These are phyloP conservation scores for Apogon hyalosoma DNA, from an alignment of 2,797 vertebrate genomes.

Conservation along the genomic window DNA sequence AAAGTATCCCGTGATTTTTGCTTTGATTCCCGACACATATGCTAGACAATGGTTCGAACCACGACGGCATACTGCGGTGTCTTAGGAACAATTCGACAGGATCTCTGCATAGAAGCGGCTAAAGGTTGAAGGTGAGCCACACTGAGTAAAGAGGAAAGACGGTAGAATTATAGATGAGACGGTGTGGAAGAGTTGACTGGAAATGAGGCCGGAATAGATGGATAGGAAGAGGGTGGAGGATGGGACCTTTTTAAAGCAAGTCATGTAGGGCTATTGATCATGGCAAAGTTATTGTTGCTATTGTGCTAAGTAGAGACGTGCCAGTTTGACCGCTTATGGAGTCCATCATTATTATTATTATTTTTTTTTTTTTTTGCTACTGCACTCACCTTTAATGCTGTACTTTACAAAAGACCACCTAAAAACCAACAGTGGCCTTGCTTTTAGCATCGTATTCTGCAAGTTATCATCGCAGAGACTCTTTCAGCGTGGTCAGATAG, in stretches of 20 bases:
- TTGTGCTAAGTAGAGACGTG: slow-evolving; percentile 72
- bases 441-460: neutral
- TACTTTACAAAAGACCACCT: neutral
- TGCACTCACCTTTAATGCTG: slow-evolving; percentile 29
- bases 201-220: slow-evolving; percentile 63
- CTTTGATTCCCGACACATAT: no score
- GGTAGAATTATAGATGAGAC: slow-evolving; percentile 61
- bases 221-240: slow-evolving; percentile 64
- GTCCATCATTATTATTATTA: no score
- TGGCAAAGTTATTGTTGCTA: slow-evolving; percentile 65
- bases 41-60: no score
- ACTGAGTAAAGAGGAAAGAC: slow-evolving; percentile 28
- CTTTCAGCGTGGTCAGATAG: neutral
- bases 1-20: no score
- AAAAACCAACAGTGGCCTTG: neutral
- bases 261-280: slow-evolving; percentile 80
- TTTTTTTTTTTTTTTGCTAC: slow-evolving; percentile 43
- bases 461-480: neutral
- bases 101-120: slow-evolving; percentile 1
- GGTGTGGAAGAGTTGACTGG: slow-evolving; percentile 56
- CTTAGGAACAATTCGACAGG: no score
- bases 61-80: no score
- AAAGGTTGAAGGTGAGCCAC: slow-evolving; percentile 11
- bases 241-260: slow-evolving; percentile 71
- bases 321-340: slow-evolving; percentile 42